Evolutionary conservation across 2,888 invertebrate species (phyloP), one percentile per base, ranked within the genome.

Genomic region (Phyllotreta cruciferae): DNA sequence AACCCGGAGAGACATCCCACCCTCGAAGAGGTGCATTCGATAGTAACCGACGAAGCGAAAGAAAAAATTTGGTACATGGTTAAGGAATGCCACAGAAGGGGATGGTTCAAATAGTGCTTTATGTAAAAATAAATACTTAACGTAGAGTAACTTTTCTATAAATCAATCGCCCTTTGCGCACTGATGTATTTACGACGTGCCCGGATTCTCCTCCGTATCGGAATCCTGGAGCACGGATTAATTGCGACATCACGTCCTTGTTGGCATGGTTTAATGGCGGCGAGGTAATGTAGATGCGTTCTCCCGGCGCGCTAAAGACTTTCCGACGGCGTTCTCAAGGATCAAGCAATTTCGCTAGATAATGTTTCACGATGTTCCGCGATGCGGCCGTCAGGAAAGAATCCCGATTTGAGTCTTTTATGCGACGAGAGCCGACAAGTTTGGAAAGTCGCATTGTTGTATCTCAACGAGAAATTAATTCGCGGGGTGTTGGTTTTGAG

Each of bases 1-100:
- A 76, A 82, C 24, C 75, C 78, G 34, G 75, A 78, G 42, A 79
- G 81, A 52, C 57, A 80, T 45, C 47, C 55, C 4, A 73, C 37
- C 6, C 1, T 75, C 39, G 68, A 79, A 7, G 64, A 70, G 45
- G 58, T 71, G 38, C 42, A 47, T 10, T 60, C 62, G 9, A 61
- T 63, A 56, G 42, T 63, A 1, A 56, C 70, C 0, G 63, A 68
- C 34, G 54, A 41, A 14, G 70, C 69, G 49, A 72, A 70, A 55
- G 66, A 68, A n/a, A 73, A 70, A 45, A 52, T 71, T 6, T 71
- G 66, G 60, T 64, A 61, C 45, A 67, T 72, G 14, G 62, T 70
- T 13, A 54, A 68, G 14, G 68, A 71, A 42, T 74, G 73, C 62
- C 66, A 56, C 3, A 68, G 69, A 13, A 68, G 70, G 49, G 65